Evolutionary conservation across 2,113 vertebrate genomes (phyloP), one percentile per base, ranked within the genome.

Genomic region (Apodemus sylvaticus): DNA sequence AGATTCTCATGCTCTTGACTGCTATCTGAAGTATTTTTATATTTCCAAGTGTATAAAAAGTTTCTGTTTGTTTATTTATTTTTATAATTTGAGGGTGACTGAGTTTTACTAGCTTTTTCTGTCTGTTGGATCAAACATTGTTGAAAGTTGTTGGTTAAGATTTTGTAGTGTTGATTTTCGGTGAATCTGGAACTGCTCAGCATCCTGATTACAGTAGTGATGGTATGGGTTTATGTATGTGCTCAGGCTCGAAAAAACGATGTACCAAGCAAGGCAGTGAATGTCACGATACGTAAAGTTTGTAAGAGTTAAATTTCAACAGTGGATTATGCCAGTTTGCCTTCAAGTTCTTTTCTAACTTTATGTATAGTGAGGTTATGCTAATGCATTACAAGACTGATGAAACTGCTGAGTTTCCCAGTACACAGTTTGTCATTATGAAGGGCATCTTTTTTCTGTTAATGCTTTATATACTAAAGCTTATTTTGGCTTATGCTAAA

Each of bases 101-200:
- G 74, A 86, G 29, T 64, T 92, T 20, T 2, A 17, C 58, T 79
- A 19, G 13, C 20, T 74, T 5, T 74, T 51, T 48, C 66, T 51
- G 55, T 83, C 76, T n/a, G n/a, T 20, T 78, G 60, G 53, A 48
- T 42, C 5, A 70, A n/a, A 74, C 29, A 3, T 70, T 91, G 26
- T 95, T 85, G 29, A 83, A 85, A 89, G 64, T 29, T 17, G 53
- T 86, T 89, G 79, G 34, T 81, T 83, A 62, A 74, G 82, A 77
- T 82, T 86, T 42, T 73, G 64, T n/a, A 8, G 34, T 79, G 3
- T 89, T 89, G 70, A 10, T 74, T 55, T 66, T 48, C 8, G 31
- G 6, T 1, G 12, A 79, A 8, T 71, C 4, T 17, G 20, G 26
- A 71, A 60, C 45, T 82, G 1, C 58, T 58, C 51, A 42, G 3